Evolutionary conservation across 2,113 vertebrate species (phyloP), one percentile per base, ranked within the genome.

Genomic region (Callocephalon fimbriatum): DNA sequence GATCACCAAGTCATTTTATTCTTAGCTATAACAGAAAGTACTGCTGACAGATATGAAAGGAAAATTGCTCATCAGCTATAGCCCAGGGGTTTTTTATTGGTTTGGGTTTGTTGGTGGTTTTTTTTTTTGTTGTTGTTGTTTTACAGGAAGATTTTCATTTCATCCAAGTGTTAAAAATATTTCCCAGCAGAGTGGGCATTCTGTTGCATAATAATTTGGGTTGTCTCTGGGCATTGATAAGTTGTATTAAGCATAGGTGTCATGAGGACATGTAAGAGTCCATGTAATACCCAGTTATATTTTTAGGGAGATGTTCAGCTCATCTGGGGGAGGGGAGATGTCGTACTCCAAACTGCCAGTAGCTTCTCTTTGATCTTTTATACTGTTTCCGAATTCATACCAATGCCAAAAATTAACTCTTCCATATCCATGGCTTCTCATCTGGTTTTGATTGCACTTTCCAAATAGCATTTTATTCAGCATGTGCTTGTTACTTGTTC

Each of bases 1-100:
- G 62, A 63, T 96, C 95, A 91, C 81, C 59, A 94, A 91, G 81
- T 96, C 80, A 62, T 81, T 97, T 96, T 96, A 84, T 45, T 86
- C 73, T 93, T 95, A 82, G 54, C 50, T 89, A n/a, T 93, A 95
- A 70, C 37, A 44, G 44, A 82, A 95, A 97, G 51, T 50, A 78
- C 38, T 81, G 35, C 32, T 87, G 73, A 79, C 40, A 80, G 67
- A 88, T 47, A 50, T 12, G 47, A 77, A 90, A 76, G 72, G 50
- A 90, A 91, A 74, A 84, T 76, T 76, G 27, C 61, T 89, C 35
- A 70, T 71, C 53, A 40, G 29, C 48, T 86, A 35, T 11, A 88
- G 27, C 21, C 32, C 32, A 23, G 56, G 32, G 21, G 5, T 10
- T 15, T 4, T 19, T 35, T 27, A 12, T 22, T 29, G 17, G 16